Evolutionary conservation across 2,888 invertebrate genomes (phyloP).

Genomic region (Agriopis aurantiaria): DNA sequence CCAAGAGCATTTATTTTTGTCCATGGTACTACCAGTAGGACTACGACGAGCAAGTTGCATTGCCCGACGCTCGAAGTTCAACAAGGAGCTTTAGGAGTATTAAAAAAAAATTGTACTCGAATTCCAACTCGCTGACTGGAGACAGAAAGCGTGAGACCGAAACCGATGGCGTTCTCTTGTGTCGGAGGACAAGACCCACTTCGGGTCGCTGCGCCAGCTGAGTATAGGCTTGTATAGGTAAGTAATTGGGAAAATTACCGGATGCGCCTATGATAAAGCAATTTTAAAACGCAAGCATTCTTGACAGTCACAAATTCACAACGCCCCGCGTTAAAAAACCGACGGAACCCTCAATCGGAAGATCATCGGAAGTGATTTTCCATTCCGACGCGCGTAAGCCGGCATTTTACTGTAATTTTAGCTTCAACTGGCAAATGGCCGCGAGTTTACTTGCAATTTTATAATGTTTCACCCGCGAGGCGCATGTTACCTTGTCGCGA

Average conservation of each 20-base stretch:
- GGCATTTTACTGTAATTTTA: constrained; percentile 37
- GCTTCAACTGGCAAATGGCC: neutral
- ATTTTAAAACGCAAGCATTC: neutral
- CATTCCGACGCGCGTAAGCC: constrained; percentile 38
- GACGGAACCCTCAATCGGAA: constrained; percentile 34
- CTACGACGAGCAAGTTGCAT: too few species aligned
- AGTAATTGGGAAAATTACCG: neutral
- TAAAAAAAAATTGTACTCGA: too few species aligned
- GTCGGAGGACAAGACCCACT: too few species aligned
- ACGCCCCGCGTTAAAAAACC: constrained; percentile 32
- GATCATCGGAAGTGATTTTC: constrained; percentile 42
- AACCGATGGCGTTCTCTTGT: too few species aligned
- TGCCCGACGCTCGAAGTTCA: too few species aligned
- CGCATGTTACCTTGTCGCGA: neutral
- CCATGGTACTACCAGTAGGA: too few species aligned
- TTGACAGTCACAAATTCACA: constrained; percentile 7
- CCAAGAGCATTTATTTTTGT: too few species aligned
- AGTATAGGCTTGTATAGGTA: too few species aligned
- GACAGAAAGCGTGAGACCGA: too few species aligned
- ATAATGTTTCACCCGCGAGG: neutral
- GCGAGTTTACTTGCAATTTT: neutral
- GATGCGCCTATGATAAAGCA: neutral
- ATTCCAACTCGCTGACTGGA: too few species aligned
- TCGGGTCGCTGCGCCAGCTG: neutral
- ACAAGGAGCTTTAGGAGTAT: too few species aligned